These are phyloP conservation scores for Resseliella maxima DNA, from an alignment of 2,888 invertebrate species.

Conservation along the genomic window DNA sequence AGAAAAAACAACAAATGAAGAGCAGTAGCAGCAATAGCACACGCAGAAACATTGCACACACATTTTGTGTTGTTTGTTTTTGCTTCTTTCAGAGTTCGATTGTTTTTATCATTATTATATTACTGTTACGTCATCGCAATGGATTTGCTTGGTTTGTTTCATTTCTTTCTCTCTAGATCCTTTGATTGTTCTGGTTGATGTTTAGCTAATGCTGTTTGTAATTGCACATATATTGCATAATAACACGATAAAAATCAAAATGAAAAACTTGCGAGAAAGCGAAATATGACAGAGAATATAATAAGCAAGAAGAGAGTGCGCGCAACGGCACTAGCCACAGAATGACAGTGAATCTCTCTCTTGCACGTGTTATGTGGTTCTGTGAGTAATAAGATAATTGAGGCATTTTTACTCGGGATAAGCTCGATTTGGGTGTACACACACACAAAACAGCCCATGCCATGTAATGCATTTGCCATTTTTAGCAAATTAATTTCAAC, in stretches of 20 bases:
- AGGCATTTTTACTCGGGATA: neutral
- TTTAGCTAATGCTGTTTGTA: neutral
- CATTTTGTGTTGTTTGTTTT: neutral
- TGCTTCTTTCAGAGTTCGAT: neutral
- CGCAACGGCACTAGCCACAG: neutral
- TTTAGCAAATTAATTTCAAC: neutral
- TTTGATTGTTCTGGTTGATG: neutral
- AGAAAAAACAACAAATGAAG: neutral
- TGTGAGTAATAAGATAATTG: neutral
- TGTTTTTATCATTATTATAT: slow-evolving; percentile 48
- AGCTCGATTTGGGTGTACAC: neutral
- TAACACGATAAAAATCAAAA: slow-evolving; percentile 44
- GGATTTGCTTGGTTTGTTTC: slow-evolving; percentile 40
- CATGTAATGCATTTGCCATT: no score
- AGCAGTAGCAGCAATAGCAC: neutral
- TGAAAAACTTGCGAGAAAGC: neutral
- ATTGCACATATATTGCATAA: slow-evolving; percentile 47
- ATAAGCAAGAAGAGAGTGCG: neutral
- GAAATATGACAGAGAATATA: neutral
- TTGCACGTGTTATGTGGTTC: neutral
- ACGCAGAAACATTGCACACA: neutral
- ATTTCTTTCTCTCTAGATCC: neutral
- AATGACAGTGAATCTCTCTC: neutral
- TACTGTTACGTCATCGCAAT: slow-evolving; percentile 46
- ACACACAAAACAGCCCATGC: no score